Conservation (phyloP, 2,888 invertebrate species). For the Stegophylla sp. region DNA sequence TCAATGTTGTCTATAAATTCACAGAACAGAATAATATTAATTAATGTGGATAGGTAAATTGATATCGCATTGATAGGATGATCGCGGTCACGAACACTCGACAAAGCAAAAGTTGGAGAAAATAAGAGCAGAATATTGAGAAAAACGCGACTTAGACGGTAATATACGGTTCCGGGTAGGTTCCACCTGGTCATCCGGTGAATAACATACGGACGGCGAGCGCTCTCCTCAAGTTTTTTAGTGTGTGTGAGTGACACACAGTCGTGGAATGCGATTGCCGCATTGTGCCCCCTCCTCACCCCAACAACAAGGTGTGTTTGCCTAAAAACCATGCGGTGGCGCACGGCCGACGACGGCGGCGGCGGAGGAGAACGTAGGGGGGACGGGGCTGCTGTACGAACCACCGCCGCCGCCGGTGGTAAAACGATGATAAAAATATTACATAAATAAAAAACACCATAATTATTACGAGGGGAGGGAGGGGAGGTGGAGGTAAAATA, state of each 20-base stretch:
- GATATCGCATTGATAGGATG: too few species aligned
- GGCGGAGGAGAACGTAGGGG: background rate
- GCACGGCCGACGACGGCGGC: background rate
- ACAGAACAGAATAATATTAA: too few species aligned
- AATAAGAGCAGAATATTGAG: background rate
- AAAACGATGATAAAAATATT: background rate
- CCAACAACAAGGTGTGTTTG: background rate
- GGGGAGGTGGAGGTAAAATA: too few species aligned
- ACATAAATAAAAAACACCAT: background rate
- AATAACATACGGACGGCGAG: background rate
- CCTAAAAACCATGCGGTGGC: slow-evolving; percentile 35
- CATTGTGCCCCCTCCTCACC: background rate
- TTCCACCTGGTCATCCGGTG: slow-evolving; percentile 18
- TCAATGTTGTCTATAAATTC: too few species aligned
- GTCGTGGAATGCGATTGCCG: slow-evolving; percentile 51
- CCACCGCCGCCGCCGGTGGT: too few species aligned
- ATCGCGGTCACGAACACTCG: too few species aligned
- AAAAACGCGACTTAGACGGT: background rate
- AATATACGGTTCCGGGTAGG: background rate
- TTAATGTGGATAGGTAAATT: too few species aligned
- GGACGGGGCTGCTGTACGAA: too few species aligned
- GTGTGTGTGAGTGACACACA: slow-evolving; percentile 41
- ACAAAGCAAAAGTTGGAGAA: too few species aligned
- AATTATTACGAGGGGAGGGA: too few species aligned
- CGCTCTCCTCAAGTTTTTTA: background rate